Evolutionary conservation across 2,113 vertebrate species (phyloP).

Genomic region (Seriola quinqueradiata): DNA sequence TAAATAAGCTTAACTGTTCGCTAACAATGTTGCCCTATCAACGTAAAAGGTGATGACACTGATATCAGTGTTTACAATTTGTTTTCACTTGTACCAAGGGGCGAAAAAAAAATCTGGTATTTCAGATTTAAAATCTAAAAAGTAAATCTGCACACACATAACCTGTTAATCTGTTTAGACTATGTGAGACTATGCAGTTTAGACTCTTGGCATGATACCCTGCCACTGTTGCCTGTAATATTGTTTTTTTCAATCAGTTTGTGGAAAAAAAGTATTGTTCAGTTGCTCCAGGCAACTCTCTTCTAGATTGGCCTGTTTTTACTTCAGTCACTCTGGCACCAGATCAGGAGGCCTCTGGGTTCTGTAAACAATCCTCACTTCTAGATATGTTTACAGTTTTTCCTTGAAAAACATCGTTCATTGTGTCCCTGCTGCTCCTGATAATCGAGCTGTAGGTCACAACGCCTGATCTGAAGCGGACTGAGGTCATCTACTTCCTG

Average conservation of each 20-base stretch:
- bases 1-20: not conserved
- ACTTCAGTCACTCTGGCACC: constrained; percentile 50
- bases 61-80: not conserved
- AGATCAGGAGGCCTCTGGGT: constrained; percentile 27
- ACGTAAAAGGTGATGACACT: not conserved
- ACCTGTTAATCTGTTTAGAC: not conserved
- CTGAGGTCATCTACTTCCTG: constrained; percentile 72
- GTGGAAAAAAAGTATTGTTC: constrained; percentile 19
- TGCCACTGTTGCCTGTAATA: constrained; percentile 5
- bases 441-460: constrained; percentile 45
- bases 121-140: not conserved
- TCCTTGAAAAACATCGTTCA: constrained; percentile 28
- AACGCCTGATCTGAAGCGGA: constrained; percentile 26
- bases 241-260: constrained; percentile 14
- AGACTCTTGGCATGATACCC: not conserved
- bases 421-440: constrained; percentile 61
- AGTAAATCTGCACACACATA: not conserved
- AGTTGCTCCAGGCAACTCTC: not conserved
- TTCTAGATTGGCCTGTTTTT: not conserved
- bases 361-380: constrained; percentile 59
- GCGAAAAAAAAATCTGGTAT: too few species aligned
- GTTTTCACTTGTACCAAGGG: not conserved
- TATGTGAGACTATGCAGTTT: not conserved
- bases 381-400: constrained; percentile 60
- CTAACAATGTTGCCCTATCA: not conserved